A percentile compares a stretch with the other conserved stretches of the same genome.
These are phyloP conservation scores for Koerneria pararmatus DNA, from an alignment of 2,888 invertebrate species.

Conservation along the genomic window DNA sequence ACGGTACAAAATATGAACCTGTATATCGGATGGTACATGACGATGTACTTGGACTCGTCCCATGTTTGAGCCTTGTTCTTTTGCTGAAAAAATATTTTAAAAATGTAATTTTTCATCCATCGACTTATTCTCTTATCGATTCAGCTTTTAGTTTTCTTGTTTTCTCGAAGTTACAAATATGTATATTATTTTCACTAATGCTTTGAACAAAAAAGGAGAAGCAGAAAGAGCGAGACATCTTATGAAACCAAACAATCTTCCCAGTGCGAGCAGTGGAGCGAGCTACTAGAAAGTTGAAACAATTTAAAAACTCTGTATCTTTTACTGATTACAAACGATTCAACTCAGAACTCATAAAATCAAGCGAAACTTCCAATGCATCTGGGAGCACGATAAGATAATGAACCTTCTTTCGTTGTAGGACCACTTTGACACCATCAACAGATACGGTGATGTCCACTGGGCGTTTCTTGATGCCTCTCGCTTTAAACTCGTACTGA, in stretches of 20 bases:
- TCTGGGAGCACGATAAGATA: conserved; percentile 3
- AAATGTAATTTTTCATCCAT: not conserved
- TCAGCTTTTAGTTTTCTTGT: too few relatives aligned
- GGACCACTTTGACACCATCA: conserved; percentile 82
- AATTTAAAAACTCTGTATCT: too few relatives aligned
- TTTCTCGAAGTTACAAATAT: too few relatives aligned
- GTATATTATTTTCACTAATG: conserved; percentile 1
- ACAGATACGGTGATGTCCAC: conserved; percentile 89
- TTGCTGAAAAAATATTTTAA: conserved; percentile 28
- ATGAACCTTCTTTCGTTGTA: conserved; percentile 72
- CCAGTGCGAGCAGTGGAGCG: too few relatives aligned
- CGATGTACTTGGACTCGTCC: conserved; percentile 72
- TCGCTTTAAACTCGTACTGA: conserved; percentile 97
- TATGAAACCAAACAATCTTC: too few relatives aligned
- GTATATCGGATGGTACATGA: conserved; percentile 77
- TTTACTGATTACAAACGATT: too few relatives aligned
- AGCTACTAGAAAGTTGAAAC: too few relatives aligned
- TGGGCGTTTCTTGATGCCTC: conserved; percentile 94
- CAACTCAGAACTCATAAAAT: too few relatives aligned
- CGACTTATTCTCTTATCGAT: too few relatives aligned
- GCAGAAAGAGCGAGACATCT: not conserved
- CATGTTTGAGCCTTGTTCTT: conserved; percentile 63
- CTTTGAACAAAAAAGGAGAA: not conserved
- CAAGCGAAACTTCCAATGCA: not conserved
- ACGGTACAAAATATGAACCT: too few relatives aligned